Percentiles rank a stretch among this genome's conserved stretches.
These are phyloP conservation scores for Amblyjoppa fuscipennis DNA, from an alignment of 2,888 invertebrate genomes.

Conservation along the genomic window DNA sequence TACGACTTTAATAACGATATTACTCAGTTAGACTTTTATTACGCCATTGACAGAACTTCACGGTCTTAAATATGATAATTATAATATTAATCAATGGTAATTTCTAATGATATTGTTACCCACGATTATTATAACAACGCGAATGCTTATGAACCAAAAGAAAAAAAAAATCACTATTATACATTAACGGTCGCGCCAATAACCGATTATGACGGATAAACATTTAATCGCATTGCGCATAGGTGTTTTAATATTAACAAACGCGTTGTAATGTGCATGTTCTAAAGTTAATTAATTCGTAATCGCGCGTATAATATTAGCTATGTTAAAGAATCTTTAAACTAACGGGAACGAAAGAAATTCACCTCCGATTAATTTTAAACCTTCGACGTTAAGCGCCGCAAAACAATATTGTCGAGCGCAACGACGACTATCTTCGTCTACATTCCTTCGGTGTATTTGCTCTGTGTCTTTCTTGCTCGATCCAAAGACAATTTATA, in stretches of 20 bases:
- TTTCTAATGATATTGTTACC: not conserved
- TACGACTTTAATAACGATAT: constrained; percentile 60
- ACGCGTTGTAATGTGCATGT: not conserved
- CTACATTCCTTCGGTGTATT: not conserved
- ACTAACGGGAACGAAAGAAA: not conserved
- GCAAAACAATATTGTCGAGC: not conserved
- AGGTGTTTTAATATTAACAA: not conserved
- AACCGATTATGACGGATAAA: not conserved
- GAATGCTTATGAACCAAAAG: not conserved
- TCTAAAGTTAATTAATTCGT: not conserved
- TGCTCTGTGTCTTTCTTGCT: not conserved
- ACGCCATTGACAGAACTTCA: constrained; percentile 56
- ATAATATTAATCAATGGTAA: constrained; percentile 10
- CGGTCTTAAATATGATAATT: constrained; percentile 24
- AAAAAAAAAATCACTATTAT: not conserved
- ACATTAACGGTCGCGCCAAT: not conserved
- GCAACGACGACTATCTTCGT: not conserved
- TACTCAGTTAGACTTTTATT: constrained; percentile 61
- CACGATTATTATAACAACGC: constrained; percentile 4
- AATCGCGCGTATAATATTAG: not conserved
- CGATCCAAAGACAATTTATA: not conserved
- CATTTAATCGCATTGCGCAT: not conserved
- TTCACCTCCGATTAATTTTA: not conserved
- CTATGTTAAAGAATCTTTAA: not conserved
- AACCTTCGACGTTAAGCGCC: not conserved